Percentiles rank a stretch among this genome's conserved stretches.
Evolutionary conservation across 1,140 invertebrate species (phyloP).

Genomic region (Brachystomella parvula): DNA sequence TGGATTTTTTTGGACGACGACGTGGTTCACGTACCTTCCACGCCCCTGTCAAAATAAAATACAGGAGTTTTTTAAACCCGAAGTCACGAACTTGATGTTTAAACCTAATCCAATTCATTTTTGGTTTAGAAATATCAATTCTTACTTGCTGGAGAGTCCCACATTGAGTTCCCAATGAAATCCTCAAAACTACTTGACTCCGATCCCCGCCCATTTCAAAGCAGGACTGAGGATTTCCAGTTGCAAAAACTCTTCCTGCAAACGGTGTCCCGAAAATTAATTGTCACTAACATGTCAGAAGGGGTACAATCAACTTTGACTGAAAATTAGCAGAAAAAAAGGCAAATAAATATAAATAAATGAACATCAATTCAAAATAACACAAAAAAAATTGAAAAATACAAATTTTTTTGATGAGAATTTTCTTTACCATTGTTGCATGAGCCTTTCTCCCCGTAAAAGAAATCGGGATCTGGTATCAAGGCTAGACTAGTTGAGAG

Average conservation of each 20-base stretch:
- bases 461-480: conserved; percentile 43
- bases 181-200: conserved; percentile 45
- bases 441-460: conserved; percentile 47
- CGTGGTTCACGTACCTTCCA: conserved; percentile 48
- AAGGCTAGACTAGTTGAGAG: conserved; percentile 42
- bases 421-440: conserved; percentile 52
- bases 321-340: conserved; percentile 33
- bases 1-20: conserved; percentile 50
- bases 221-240: conserved; percentile 49
- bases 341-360: not conserved
- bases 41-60: conserved; percentile 40
- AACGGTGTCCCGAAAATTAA: conserved; percentile 48
- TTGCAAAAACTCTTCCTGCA: conserved; percentile 49
- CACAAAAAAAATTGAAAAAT: not conserved
- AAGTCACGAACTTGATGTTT: no score
- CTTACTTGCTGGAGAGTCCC: conserved; percentile 47
- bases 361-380: not conserved
- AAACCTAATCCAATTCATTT: no score
- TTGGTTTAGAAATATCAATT: conserved; percentile 1
- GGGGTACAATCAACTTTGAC: conserved; percentile 50
- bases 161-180: conserved; percentile 47
- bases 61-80: no score
- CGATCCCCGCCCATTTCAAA: conserved; percentile 49
- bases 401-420: not conserved
- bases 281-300: conserved; percentile 49